A percentile compares a stretch with the other conserved stretches of the same genome.
phyloP scores from a whole-genome alignment of 2,113 vertebrate species.

The Archocentrus centrarchus region DNA sequence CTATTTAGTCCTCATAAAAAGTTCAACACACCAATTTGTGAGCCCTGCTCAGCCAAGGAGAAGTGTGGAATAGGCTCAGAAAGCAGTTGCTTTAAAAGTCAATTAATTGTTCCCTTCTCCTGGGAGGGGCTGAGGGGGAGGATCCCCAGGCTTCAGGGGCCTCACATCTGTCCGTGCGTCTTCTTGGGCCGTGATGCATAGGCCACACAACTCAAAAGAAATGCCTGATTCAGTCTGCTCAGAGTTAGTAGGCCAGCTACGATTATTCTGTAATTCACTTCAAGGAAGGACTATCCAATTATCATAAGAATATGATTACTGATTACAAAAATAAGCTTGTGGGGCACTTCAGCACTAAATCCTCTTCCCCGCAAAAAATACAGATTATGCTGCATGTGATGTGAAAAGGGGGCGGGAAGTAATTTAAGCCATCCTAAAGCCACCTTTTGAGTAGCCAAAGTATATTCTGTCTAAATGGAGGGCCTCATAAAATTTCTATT shows the following conservation, averaged over 20 bases:
- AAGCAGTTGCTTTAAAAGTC: constrained; percentile 83
- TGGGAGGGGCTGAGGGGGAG: constrained; percentile 60
- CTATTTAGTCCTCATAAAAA: constrained; percentile 84
- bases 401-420: constrained; percentile 15
- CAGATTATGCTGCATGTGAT: constrained; percentile 41
- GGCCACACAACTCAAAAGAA: constrained; percentile 64
- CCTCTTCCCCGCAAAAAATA: constrained; percentile 11
- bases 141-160: constrained; percentile 55
- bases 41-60: constrained; percentile 79
- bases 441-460: constrained; percentile 16
- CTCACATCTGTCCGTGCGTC: constrained; percentile 77
- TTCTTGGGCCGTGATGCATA: constrained; percentile 67
- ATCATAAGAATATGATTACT: constrained; percentile 67
- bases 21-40: constrained; percentile 85
- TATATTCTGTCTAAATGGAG: constrained; percentile 4
- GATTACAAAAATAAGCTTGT: constrained; percentile 45
- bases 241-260: constrained; percentile 47
- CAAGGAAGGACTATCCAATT: constrained; percentile 71
- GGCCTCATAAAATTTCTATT: constrained; percentile 31
- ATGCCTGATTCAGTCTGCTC: constrained; percentile 61
- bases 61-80: constrained; percentile 73
- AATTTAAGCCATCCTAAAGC: constrained; percentile 20
- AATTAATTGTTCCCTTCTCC: constrained; percentile 77
- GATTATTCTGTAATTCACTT: constrained; percentile 79
- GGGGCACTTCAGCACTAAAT: constrained; percentile 37